Conservation (phyloP, 2,888 invertebrate genomes). For the Lamproptera curius region DNA sequence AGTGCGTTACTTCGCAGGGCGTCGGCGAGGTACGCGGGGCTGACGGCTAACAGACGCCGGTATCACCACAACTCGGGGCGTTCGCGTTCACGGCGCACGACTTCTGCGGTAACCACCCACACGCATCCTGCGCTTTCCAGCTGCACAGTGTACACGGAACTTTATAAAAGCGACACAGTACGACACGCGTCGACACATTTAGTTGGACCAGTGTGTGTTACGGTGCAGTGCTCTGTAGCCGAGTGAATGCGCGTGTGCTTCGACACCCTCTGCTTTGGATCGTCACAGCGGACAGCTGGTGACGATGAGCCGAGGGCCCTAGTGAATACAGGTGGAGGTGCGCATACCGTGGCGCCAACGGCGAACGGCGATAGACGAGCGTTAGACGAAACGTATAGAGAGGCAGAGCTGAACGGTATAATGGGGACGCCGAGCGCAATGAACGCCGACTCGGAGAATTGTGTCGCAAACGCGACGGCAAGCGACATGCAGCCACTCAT, state of each 20-base stretch:
- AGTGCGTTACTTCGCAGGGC: constrained; percentile 54
- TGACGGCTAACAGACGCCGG: constrained; percentile 59
- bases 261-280: constrained; percentile 94
- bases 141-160: no score
- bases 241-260: constrained; percentile 95
- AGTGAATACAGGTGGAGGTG: constrained; percentile 69
- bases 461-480: constrained; percentile 67
- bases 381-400: constrained; percentile 71
- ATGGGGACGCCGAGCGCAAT: constrained; percentile 78
- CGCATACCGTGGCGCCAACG: constrained; percentile 72
- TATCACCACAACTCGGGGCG: constrained; percentile 59
- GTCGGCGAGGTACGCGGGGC: constrained; percentile 68
- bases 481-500: constrained; percentile 79
- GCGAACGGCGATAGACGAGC: constrained; percentile 72
- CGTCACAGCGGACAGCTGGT: constrained; percentile 88
- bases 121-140: constrained; percentile 54
- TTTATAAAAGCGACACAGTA: no score
- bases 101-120: constrained; percentile 54
- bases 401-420: constrained; percentile 62
- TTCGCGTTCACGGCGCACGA: constrained; percentile 71
- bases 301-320: constrained; percentile 83
- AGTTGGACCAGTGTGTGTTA: constrained; percentile 60
- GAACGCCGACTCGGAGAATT: constrained; percentile 79
- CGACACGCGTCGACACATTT: no score
- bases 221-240: constrained; percentile 73